phyloP scores from a whole-genome alignment of 2,888 invertebrate genomes.

The Dexiosoma caninum region DNA sequence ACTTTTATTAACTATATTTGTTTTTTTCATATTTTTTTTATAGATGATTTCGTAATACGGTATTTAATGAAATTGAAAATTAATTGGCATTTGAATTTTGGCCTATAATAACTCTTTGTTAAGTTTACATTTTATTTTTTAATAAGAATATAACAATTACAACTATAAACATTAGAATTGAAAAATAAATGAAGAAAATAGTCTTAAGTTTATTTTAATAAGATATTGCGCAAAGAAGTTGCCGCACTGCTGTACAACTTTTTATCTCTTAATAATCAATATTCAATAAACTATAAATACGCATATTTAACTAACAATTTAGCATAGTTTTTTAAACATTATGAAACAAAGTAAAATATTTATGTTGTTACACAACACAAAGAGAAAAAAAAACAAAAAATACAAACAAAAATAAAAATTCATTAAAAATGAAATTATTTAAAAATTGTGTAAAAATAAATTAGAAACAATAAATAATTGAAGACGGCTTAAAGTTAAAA shows the following conservation, averaged over 20 bases:
- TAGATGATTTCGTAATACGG: constrained; percentile 41
- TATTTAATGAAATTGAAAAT: constrained; percentile 36
- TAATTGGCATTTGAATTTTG: constrained; percentile 57
- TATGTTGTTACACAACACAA: constrained; percentile 1
- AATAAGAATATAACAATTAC: neutral
- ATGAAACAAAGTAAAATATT: constrained; percentile 2
- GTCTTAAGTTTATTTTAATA: constrained; percentile 50
- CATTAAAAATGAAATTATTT: constrained; percentile 46
- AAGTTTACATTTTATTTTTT: constrained; percentile 50
- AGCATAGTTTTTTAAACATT: constrained; percentile 51
- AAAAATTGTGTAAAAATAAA: constrained; percentile 27
- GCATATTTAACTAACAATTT: constrained; percentile 41
- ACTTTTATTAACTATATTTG: neutral
- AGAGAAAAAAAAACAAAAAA: constrained; percentile 2
- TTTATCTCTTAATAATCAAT: constrained; percentile 39
- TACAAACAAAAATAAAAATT: constrained; percentile 5
- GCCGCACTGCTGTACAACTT: constrained; percentile 39
- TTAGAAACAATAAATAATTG: constrained; percentile 23
- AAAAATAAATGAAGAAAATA: constrained; percentile 33
- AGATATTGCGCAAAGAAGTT: constrained; percentile 51
- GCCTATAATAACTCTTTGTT: constrained; percentile 54
- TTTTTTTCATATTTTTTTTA: constrained; percentile 24
- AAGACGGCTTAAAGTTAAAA: constrained; percentile 26
- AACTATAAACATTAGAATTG: constrained; percentile 24
- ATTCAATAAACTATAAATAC: constrained; percentile 30